Evolutionary conservation across 2,888 invertebrate genomes (phyloP), one percentile per base, ranked within the genome.

Genomic region (Drosophila nr. fundita): DNA sequence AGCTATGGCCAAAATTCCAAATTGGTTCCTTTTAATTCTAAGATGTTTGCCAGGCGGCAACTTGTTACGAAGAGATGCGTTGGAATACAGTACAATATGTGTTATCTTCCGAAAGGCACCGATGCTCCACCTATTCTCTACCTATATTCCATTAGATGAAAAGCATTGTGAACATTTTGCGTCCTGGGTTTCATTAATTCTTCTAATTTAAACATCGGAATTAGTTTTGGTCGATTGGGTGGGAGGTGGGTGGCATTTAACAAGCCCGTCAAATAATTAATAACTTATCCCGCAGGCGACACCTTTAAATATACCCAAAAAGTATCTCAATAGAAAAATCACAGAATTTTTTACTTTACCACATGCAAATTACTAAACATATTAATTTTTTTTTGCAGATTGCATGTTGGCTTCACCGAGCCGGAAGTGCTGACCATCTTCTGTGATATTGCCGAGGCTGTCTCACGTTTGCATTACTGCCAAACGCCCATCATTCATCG

Each of bases 401-500:
- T 96, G 78, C 96, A 96, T 90, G 94, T 95, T 81, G 96, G 96
- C 78, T 96, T 97, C 91, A 95, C 94, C 60, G 96, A 96, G 92
- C 93, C 93, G 73, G 96, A 98, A 94, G 95, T 98, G 82, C 94
- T 98, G 77, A 95, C 95, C 91, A 98, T 98, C 92, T 97, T 98
- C 94, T 97, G 97, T 95, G 98, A 98, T 95, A 95, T 96, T 81
- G 97, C 97, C 92, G 97, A 97, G 93, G 98, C 98, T 79, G 97
- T 98, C 70, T 97, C 97, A 50, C 94, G 97, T 75, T 94, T 98
- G 79, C 98, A 98, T 93, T 97, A 97, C 93, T 97, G 97, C 94
- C 97, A 97, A 93, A 98, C 98, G 50, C 98, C 98, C 49, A 97
- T 98, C 86, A 96, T 98, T 90, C 98, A 98, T 94, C 95, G 98